Base-by-base conservation (phyloP, 2,797 vertebrate genomes). In the Hippocampus kuda region DNA sequence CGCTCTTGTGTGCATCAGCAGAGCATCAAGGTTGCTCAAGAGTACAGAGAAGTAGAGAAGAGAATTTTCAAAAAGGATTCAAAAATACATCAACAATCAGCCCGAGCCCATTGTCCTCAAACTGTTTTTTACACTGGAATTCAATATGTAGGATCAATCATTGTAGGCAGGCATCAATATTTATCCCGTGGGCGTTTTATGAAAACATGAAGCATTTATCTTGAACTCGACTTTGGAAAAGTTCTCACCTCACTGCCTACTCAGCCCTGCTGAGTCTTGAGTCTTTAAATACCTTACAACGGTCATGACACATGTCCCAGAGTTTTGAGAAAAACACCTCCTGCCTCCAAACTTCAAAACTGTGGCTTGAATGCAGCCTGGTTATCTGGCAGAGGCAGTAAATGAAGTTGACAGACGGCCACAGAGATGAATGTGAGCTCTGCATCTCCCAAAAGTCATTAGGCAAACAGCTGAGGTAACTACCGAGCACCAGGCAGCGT, bases 381-480 rank as follows among this genome's bases (percentile, higher is more conserved):
- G 76, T 72, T 70, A 46, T 71, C 71, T 75, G 80, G 77, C 81
- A 70, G 72, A 67, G 72, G 22, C 64, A 59, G 57, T 76, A 80
- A 79, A 80, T 75, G 75, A 77, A 84, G 77, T 77, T 74, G 80
- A 86, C 83, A 85, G 81, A 82, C 81, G 76, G 79, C 74, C 77
- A 71, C 74, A 73, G 71, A 79, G 80, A 87, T 86, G 81, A 84
- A 83, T 81, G 70, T 72, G 76, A 16, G 66, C 73, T 76, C 76
- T 71, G 75, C 80, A 82, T 82, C 76, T 85, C 84, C 87, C 78
- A 78, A 68, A 86, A 83, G 84, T 85, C 83, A 88, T 90, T 86
- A 88, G 79, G 69, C 85, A 86, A 88, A 84, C 83, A 86, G 84
- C 84, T 86, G 83, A 84, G 85, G 82, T 84, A 83, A 84, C 83